Base-by-base conservation (phyloP, 2,797 vertebrate species). In the Basileuterus tristriatus region DNA sequence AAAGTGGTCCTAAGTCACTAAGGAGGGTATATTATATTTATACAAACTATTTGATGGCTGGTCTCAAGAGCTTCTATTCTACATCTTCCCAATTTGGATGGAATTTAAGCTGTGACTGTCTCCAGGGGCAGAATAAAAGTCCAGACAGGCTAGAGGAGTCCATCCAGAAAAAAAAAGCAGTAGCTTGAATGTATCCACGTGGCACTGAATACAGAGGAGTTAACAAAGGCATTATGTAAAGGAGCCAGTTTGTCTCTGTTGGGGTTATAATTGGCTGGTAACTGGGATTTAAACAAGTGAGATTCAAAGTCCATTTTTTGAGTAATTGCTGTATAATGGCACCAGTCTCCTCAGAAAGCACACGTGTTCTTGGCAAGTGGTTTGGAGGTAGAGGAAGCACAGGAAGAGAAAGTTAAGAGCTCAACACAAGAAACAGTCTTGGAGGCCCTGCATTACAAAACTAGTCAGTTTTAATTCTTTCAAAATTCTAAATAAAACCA, bases 191-290 rank as follows among this genome's bases (percentile, higher is more conserved):
- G 87, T 43, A 74, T 96, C 94, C 96, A 96, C 89, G 64, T 97
- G 94, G 94, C 60, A 4, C 3, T 63, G 82, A 94, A 81, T 69
- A 82, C 84, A 93, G 91, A 74, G 87, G 63, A 91, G 83, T 89
- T 88, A 94, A 95, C 87, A 95, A 95, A 95, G 89, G 91, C 91
- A 89, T 94, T 94, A 94, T 94, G 87, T 84, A 88, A 91, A 94
- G 83, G 90, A 95, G 95, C 89, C 93, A 89, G 89, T 86, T 95
- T 94, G 95, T 97, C 94, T 96, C 95, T 72, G 63, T 47, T 88
- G 93, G 87, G 94, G 60, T 81, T 90, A 55, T 64, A 91, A 87
- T 83, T 64, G 85, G 95, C 96, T 90, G 89, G 49, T 94, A 93
- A 92, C 89, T 37, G 83, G 79, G 83, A 76, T 94, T 94, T 68